These are phyloP conservation scores for Mustelus asterias DNA, from an alignment of 2,113 vertebrate genomes.

Conservation along the genomic window DNA sequence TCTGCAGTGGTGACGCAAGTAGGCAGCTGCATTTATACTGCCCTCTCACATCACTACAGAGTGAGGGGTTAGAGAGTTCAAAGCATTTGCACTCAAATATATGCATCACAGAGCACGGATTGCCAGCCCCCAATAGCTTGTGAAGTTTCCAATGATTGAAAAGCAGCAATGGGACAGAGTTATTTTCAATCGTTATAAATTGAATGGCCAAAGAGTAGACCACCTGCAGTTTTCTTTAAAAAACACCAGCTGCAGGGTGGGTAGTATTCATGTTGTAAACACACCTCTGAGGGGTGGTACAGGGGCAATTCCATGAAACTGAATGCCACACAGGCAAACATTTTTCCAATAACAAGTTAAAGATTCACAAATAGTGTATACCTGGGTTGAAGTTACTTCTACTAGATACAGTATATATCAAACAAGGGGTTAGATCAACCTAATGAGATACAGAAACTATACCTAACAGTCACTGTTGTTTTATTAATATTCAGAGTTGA, in stretches of 20 bases:
- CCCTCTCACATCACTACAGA: neutral
- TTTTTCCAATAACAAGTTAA: neutral
- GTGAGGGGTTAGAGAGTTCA: neutral
- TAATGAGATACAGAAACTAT: neutral
- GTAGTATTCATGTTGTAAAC: neutral
- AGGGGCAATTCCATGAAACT: neutral
- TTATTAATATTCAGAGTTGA: neutral
- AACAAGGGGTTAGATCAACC: neutral
- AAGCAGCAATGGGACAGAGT: neutral
- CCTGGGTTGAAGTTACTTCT: neutral
- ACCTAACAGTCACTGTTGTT: neutral
- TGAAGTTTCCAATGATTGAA: conserved; percentile 14
- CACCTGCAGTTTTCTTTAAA: conserved; percentile 11
- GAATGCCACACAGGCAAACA: neutral
- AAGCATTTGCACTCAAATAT: conserved; percentile 16
- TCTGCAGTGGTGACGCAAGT: neutral
- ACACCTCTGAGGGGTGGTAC: neutral
- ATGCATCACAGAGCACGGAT: conserved; percentile 20
- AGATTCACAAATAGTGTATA: neutral
- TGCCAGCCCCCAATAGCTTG: neutral
- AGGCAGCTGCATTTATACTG: neutral
- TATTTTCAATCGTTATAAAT: conserved; percentile 1
- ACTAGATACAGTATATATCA: neutral
- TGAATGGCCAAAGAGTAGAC: neutral
- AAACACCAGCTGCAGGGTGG: conserved; percentile 1